These are phyloP conservation scores for Mya arenaria DNA, from an alignment of 1,140 invertebrate genomes.

Conservation along the genomic window DNA sequence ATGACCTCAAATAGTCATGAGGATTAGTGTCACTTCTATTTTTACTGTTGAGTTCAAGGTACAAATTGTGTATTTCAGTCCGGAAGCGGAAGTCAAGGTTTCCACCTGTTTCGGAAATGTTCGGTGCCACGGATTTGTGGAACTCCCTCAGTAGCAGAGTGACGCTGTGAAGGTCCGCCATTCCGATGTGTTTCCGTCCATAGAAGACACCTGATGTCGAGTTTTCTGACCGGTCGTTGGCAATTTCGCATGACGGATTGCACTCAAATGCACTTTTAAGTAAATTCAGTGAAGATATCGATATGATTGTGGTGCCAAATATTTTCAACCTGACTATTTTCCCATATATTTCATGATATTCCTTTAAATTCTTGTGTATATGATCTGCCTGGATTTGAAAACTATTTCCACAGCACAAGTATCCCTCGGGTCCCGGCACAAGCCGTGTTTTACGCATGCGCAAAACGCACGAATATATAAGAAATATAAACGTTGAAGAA, in stretches of 20 bases:
- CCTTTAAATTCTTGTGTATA: conserved; percentile 28
- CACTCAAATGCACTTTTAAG: conserved; percentile 4
- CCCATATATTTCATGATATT: conserved; percentile 31
- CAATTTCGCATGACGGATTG: conserved; percentile 6
- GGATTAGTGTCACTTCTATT: conserved; percentile 6
- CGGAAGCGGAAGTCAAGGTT: conserved; percentile 6
- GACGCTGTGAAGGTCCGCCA: conserved; percentile 15
- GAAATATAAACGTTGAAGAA: not conserved
- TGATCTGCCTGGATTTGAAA: conserved; percentile 34
- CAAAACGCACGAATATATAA: conserved; percentile 9
- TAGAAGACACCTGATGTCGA: conserved; percentile 45
- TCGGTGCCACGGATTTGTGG: conserved; percentile 17
- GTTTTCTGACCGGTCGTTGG: conserved; percentile 37
- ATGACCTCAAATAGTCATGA: conserved; percentile 10
- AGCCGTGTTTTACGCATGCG: not conserved
- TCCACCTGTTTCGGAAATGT: conserved; percentile 17
- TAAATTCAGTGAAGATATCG: conserved; percentile 7
- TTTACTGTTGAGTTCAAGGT: conserved; percentile 9
- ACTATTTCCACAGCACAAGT: conserved; percentile 38
- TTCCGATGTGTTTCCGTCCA: conserved; percentile 41
- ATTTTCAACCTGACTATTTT: conserved; percentile 26
- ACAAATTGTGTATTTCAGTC: conserved; percentile 31
- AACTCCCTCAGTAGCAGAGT: conserved; percentile 31
- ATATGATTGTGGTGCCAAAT: conserved; percentile 13
- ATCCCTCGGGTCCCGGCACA: conserved; percentile 28